Base-by-base conservation (phyloP, 2,113 vertebrate species). In the Megaleporinus macrocephalus region DNA sequence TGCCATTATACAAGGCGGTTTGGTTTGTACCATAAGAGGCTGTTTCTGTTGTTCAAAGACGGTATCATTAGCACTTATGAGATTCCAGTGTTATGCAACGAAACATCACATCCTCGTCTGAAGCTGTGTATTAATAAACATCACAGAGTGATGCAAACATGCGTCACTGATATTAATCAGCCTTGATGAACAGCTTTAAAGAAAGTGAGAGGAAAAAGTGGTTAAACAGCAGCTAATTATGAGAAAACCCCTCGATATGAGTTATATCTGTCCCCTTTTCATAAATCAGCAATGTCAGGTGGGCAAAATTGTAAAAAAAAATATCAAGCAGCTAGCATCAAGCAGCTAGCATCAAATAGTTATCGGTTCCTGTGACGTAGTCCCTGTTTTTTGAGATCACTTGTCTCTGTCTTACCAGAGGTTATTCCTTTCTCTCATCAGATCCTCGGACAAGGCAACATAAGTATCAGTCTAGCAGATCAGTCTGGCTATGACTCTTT, bases 241-340 rank as follows among this genome's bases (percentile, higher is more conserved):
- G 86, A 89, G 81, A 85, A 55, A 89, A 88, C 85, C 84, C 29
- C 88, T 88, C 41, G 65, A 76, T 81, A 84, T 85, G 87, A 85
- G 85, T 89, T 81, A 81, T 85, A 91, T 78, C 91, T 86, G 83
- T 90, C 90, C 86, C 85, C 81, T 92, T 93, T 92, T 93, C 92
- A 93, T 93, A 87, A 92, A 61, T 87, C 81, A 71, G 78, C 73
- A 88, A 78, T 91, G 91, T 90, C 92, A 92, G 92, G 85, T 87
- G 87, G 86, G 88, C 90, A 89, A 80, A 85, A 62, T 73, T 36
- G 36, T 36, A 3, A 36, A 36, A 3, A 36, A 7, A 3, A 36
- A 7, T 36, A 36, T 7, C 3, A 36, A 4, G 3, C 36, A 36
- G 36, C 36, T 7, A 36, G 36, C 36, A 36, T 7, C 7, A 7